phyloP scores from a whole-genome alignment of 2,888 invertebrate species.

The Luperina nickerlii region DNA sequence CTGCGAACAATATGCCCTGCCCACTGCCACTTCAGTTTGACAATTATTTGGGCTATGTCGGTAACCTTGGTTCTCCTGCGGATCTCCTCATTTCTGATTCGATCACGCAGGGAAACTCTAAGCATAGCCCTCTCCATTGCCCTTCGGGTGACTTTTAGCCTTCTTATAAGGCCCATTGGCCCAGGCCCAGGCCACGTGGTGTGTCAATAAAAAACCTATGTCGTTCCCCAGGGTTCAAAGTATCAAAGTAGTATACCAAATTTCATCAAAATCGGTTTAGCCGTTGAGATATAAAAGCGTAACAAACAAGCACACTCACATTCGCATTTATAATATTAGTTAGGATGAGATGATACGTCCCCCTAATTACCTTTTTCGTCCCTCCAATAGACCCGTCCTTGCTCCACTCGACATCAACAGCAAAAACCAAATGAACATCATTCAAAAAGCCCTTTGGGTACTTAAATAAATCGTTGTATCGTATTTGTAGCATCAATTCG shows the following conservation, averaged over 20 bases:
- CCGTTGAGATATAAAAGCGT: neutral
- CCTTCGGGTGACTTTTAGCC: too few species aligned
- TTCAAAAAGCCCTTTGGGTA: constrained; percentile 66
- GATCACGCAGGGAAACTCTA: too few species aligned
- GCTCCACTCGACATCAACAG: constrained; percentile 53
- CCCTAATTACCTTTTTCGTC: constrained; percentile 2
- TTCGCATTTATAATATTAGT: neutral
- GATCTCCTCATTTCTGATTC: too few species aligned
- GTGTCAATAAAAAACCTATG: neutral
- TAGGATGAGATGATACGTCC: neutral
- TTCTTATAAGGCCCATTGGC: too few species aligned
- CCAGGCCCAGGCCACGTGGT: neutral
- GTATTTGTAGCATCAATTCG: constrained; percentile 70
- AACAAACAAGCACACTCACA: neutral
- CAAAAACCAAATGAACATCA: constrained; percentile 73
- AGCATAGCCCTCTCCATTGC: too few species aligned
- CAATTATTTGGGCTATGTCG: too few species aligned
- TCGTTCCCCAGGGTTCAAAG: neutral
- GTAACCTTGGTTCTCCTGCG: too few species aligned
- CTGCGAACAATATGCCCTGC: too few species aligned
- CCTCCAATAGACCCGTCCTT: constrained; percentile 43
- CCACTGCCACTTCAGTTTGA: too few species aligned
- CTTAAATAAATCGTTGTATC: constrained; percentile 74
- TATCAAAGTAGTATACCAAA: neutral
- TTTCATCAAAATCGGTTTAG: neutral